A percentile compares a stretch with the other conserved stretches of the same genome.
phyloP scores from a whole-genome alignment of 2,113 vertebrate species.

The Callionymus lyra region DNA sequence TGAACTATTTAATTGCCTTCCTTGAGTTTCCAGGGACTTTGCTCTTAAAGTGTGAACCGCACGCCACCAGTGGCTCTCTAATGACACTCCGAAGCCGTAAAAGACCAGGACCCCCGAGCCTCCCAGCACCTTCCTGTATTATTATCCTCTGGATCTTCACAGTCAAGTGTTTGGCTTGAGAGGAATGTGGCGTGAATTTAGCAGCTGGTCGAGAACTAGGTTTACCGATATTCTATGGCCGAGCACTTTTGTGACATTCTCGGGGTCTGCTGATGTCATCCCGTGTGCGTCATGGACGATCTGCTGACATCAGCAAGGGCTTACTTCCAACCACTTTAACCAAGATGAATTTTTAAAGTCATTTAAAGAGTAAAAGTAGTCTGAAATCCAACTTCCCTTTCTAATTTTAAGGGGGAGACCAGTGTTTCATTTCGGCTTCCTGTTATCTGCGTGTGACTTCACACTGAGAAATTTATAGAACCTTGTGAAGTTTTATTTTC shows the following conservation, averaged over 20 bases:
- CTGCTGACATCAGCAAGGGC: conserved; percentile 29
- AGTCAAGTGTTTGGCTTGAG: conserved; percentile 51
- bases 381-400: too few species aligned
- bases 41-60: background rate
- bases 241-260: conserved; percentile 21
- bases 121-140: conserved; percentile 25
- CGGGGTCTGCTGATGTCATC: conserved; percentile 34
- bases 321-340: too few species aligned
- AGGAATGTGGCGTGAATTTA: conserved; percentile 57
- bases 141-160: conserved; percentile 56
- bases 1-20: too few species aligned
- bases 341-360: too few species aligned
- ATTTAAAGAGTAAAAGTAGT: too few species aligned
- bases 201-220: conserved; percentile 43
- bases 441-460: too few species aligned
- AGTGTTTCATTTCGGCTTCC: too few species aligned
- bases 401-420: too few species aligned
- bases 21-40: background rate
- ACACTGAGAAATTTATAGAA: too few species aligned
- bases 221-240: conserved; percentile 33
- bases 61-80: conserved; percentile 7
- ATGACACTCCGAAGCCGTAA: conserved; percentile 24
- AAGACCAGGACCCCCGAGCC: conserved; percentile 18
- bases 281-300: conserved; percentile 25
- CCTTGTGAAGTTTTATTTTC: too few species aligned